Percentiles rank a stretch among this genome's conserved stretches.
These are phyloP conservation scores for Drosophila neocordata DNA, from an alignment of 1,140 invertebrate genomes.

Conservation along the genomic window DNA sequence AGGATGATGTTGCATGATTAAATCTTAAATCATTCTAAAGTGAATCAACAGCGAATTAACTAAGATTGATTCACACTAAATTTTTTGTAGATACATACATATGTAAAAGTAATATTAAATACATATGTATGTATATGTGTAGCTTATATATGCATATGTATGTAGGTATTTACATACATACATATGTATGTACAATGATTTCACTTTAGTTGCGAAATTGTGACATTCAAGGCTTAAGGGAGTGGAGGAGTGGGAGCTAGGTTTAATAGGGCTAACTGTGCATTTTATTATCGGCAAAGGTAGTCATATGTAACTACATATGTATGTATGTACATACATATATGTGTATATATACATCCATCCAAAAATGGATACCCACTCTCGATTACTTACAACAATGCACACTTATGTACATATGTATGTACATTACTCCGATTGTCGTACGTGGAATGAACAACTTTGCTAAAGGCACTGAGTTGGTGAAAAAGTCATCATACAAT, in stretches of 20 bases:
- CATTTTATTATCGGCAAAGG: slow-evolving; percentile 4
- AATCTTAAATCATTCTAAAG: no score
- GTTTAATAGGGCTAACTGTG: slow-evolving; percentile 5
- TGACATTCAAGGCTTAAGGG: not conserved
- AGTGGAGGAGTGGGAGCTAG: not conserved
- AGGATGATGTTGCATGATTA: no score
- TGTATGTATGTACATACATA: not conserved
- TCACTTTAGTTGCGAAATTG: not conserved
- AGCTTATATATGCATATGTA: not conserved
- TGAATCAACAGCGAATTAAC: no score
- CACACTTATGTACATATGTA: not conserved
- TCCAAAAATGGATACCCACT: no score
- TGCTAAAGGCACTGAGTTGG: not conserved
- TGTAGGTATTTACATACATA: not conserved
- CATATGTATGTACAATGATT: not conserved
- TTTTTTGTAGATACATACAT: not conserved
- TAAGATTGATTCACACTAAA: no score
- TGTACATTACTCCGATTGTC: slow-evolving; percentile 47
- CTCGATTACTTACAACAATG: not conserved
- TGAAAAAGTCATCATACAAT: slow-evolving; percentile 55
- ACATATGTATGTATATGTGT: not conserved
- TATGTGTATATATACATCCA: not conserved
- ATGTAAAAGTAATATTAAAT: not conserved
- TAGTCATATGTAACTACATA: not conserved
- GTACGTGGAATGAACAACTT: slow-evolving; percentile 36